Percentiles rank a stretch among this genome's conserved stretches.
Evolutionary conservation across 1,140 invertebrate genomes (phyloP).

Genomic region (Marisa cornuarietis): DNA sequence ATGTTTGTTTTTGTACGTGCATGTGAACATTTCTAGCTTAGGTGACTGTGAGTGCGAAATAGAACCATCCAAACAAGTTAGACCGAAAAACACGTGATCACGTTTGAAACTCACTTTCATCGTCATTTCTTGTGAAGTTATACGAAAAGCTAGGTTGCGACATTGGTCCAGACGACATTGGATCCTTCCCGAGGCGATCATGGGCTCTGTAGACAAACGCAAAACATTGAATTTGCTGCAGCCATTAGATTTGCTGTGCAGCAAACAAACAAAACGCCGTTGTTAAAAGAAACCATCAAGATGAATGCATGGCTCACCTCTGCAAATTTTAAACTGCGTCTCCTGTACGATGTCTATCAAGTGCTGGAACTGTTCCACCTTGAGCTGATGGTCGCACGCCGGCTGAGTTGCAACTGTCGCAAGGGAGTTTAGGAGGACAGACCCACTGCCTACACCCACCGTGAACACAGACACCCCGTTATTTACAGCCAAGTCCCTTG

Average conservation of each 20-base stretch:
- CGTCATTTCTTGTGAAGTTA: background rate
- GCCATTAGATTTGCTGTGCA: too few species aligned
- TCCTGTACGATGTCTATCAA: background rate
- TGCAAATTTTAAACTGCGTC: background rate
- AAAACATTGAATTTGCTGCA: too few species aligned
- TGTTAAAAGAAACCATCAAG: background rate
- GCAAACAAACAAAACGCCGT: background rate
- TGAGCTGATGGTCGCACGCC: background rate
- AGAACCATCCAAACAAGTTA: too few species aligned
- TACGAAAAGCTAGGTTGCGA: conserved; percentile 14
- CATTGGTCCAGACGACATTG: background rate
- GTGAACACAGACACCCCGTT: background rate
- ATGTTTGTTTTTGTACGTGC: too few species aligned
- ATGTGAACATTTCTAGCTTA: too few species aligned
- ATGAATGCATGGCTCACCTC: background rate
- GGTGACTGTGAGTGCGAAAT: too few species aligned
- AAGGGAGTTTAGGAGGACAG: background rate
- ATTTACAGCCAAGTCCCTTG: background rate
- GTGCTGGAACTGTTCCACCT: background rate
- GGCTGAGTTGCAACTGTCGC: background rate
- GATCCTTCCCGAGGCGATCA: conserved; percentile 9
- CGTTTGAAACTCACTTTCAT: background rate
- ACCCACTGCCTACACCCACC: background rate
- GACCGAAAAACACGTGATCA: too few species aligned
- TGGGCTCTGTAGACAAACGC: background rate